Percentiles rank a stretch among this genome's conserved stretches.
Evolutionary conservation across 2,113 vertebrate genomes (phyloP).

Genomic region (Ailuropoda melanoleuca): DNA sequence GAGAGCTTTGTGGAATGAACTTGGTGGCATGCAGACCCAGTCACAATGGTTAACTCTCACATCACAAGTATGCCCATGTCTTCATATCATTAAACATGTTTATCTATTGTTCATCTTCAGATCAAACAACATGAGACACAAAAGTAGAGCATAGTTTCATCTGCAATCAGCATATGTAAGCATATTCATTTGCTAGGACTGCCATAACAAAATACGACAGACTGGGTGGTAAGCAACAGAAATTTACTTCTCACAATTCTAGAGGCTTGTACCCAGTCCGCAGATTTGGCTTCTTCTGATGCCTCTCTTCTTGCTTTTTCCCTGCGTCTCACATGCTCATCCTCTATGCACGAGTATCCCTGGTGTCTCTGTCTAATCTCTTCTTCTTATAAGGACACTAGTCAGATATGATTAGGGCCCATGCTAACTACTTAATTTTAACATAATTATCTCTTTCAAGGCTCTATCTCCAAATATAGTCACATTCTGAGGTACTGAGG

Average conservation of each 20-base stretch:
- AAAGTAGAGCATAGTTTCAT: background rate
- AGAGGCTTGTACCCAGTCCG: accelerated
- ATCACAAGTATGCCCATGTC: background rate
- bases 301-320: background rate
- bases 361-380: background rate
- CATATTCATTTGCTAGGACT: background rate
- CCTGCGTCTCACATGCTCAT: background rate
- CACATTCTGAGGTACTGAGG: background rate
- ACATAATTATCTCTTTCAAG: background rate
- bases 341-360: background rate
- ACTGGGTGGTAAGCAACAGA: background rate
- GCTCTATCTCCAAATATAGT: background rate
- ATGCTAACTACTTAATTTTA: background rate
- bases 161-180: background rate
- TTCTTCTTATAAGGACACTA: background rate
- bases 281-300: background rate
- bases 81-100: background rate
- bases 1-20: background rate
- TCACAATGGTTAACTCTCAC: background rate
- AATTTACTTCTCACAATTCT: background rate
- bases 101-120: background rate
- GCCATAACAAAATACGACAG: background rate
- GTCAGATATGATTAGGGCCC: background rate
- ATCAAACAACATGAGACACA: background rate
- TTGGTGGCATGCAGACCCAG: background rate